Evolutionary conservation across 2,113 vertebrate genomes (phyloP).

Genomic region (Fukomys damarensis): DNA sequence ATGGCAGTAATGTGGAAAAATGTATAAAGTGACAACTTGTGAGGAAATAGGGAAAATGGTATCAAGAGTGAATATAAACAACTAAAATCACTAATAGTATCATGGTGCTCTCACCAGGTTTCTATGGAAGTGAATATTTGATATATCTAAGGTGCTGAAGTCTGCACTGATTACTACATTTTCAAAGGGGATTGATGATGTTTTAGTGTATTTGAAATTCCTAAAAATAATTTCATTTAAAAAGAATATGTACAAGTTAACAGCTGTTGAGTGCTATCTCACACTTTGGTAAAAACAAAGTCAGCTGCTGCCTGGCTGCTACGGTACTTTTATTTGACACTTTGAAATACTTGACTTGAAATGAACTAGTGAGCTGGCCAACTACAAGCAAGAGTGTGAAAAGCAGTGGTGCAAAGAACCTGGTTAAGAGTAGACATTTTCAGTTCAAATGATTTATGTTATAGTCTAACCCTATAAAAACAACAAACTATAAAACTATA

Average conservation of each 20-base stretch:
- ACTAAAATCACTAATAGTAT: not conserved
- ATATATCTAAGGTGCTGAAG: not conserved
- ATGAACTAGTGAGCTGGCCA: constrained; percentile 34
- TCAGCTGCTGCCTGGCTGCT: not conserved
- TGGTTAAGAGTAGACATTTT: constrained; percentile 52
- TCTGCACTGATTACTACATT: not conserved
- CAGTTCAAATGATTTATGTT: constrained; percentile 51
- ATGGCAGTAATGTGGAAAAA: not conserved
- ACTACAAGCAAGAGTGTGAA: constrained; percentile 54
- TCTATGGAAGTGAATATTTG: not conserved
- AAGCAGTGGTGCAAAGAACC: not conserved
- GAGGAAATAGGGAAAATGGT: not conserved
- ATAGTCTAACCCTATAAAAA: constrained; percentile 56
- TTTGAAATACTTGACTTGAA: constrained; percentile 64
- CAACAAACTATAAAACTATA: constrained; percentile 49
- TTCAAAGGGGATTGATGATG: constrained; percentile 29
- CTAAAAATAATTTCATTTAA: constrained; percentile 53
- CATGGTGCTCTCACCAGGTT: not conserved
- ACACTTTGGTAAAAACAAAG: constrained; percentile 57
- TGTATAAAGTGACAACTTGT: not conserved
- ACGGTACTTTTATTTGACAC: constrained; percentile 56
- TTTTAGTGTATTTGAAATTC: constrained; percentile 30
- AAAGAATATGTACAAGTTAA: constrained; percentile 52
- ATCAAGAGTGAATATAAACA: not conserved
- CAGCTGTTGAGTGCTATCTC: constrained; percentile 19